Percentiles rank a stretch among this genome's conserved stretches.
These are phyloP conservation scores for Pachydiplax longipennis DNA, from an alignment of 2,888 invertebrate species.

Conservation along the genomic window DNA sequence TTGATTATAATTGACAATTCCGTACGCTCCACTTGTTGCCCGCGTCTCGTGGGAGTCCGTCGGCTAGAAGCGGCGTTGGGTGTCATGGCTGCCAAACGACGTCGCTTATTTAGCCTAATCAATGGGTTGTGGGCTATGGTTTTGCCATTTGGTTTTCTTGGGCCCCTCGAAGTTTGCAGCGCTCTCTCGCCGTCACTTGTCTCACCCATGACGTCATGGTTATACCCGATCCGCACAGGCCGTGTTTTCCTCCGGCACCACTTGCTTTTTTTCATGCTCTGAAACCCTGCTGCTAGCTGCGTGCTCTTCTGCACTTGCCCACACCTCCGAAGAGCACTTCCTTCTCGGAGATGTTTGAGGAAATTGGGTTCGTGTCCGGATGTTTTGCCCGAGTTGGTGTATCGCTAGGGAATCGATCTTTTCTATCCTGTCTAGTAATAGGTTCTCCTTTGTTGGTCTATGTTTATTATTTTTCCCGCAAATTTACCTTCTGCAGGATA, in stretches of 20 bases:
- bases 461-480: background rate
- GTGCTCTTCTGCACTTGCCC: background rate
- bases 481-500: background rate
- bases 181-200: background rate
- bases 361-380: background rate
- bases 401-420: background rate
- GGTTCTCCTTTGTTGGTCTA: no score
- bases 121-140: background rate
- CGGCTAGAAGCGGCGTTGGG: background rate
- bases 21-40: conserved; percentile 34
- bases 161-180: background rate
- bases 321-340: background rate
- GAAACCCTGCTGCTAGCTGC: background rate
- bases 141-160: background rate
- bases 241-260: background rate
- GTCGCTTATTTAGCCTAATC: background rate
- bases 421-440: no score
- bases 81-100: background rate
- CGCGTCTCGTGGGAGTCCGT: conserved; percentile 3
- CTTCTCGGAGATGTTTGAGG: background rate
- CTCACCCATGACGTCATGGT: conserved; percentile 34
- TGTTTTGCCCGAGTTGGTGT: background rate
- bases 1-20: conserved; percentile 26
- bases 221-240: background rate
- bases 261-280: background rate